Evolutionary conservation across 2,888 invertebrate species (phyloP).

Genomic region (Melanostoma mellinum): DNA sequence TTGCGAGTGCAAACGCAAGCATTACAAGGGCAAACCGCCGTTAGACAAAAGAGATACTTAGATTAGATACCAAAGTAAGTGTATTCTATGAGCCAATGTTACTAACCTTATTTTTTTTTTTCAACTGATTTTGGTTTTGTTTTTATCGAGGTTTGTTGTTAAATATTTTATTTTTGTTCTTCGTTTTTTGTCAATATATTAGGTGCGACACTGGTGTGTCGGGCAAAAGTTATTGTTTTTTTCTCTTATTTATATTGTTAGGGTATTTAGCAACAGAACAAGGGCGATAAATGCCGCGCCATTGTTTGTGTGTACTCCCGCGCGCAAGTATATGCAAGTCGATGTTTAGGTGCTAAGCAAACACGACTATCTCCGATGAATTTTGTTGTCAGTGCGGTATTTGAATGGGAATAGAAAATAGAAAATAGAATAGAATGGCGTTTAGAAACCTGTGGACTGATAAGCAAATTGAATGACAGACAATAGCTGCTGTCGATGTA

Average conservation of each 20-base stretch:
- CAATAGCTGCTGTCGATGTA: neutral
- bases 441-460: constrained; percentile 32
- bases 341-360: constrained; percentile 32
- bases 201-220: constrained; percentile 27
- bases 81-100: neutral
- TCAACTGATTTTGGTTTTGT: constrained; percentile 16
- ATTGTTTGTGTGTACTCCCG: constrained; percentile 32
- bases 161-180: constrained; percentile 17
- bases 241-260: constrained; percentile 32
- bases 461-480: constrained; percentile 42
- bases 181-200: neutral
- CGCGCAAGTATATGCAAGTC: constrained; percentile 14
- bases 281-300: constrained; percentile 35
- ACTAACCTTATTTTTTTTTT: neutral
- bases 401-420: constrained; percentile 12
- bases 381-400: constrained; percentile 20
- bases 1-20: constrained; percentile 12
- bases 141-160: constrained; percentile 49
- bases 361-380: constrained; percentile 20
- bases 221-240: constrained; percentile 9
- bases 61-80: constrained; percentile 38
- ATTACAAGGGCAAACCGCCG: constrained; percentile 43
- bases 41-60: constrained; percentile 54
- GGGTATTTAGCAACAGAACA: constrained; percentile 42
- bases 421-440: constrained; percentile 27